Evolutionary conservation across 1,140 invertebrate species (phyloP), one percentile per base, ranked within the genome.

Genomic region (Drosophila mayri): DNA sequence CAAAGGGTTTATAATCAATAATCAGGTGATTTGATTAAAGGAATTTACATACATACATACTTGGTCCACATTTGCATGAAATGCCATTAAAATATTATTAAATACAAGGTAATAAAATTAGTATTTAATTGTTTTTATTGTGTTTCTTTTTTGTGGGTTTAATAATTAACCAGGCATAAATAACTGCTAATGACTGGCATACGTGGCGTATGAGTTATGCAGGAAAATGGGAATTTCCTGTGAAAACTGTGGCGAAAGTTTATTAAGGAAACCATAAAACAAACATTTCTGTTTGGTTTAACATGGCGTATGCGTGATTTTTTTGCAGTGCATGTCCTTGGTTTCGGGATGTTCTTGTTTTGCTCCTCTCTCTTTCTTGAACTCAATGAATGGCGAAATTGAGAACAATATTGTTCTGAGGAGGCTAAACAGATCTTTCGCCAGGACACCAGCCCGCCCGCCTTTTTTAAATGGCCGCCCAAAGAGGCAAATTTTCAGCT

Each of bases 401-500:
- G 70, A 64, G 59, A 57, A 54, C 58, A 72, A 49, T 50, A 20
- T 28, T 20, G 8, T 8, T 30, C 28, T 8, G 18, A 55, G 14
- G 14, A 37, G 32, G 14, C 49, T 4, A 7, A 20, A 8, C 18
- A 38, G n/a, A 37, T 44, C 66, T 41, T 32, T 28, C 7, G 47
- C 46, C 46, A 47, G 46, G 25, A 49, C 46, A 22, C 14, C 16
- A 25, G 25, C 44, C 44, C 43, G 44, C 49, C 43, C 55, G 57
- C 71, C 43, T 9, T 57, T 62, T 57, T 62, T 60, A 80, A 74
- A 73, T 60, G 68, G 73, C 72, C 57, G 40, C 63, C 55, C 59
- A 79, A 71, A 43, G 55, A 79, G 66, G 67, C 84, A 77, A 77
- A 87, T 88, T 83, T 80, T 73, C 54, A 79, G 74, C 46, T 73